A percentile compares a stretch with the other conserved stretches of the same genome.
Conservation (phyloP, 2,888 invertebrate genomes). For the Yponomeuta sedellus region DNA sequence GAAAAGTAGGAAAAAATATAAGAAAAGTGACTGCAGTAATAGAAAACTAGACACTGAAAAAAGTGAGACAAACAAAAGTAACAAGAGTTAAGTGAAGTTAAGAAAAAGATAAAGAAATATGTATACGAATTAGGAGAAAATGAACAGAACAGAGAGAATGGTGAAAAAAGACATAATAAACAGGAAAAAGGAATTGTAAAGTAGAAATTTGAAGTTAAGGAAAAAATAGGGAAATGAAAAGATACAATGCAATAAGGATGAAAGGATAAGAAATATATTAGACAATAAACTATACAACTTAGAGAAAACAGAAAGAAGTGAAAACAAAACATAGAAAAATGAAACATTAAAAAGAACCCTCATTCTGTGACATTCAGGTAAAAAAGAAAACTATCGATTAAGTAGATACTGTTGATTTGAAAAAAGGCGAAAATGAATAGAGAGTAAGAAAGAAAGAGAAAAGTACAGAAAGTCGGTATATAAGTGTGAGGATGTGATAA, state of each 20-base stretch:
- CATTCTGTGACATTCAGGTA: no score
- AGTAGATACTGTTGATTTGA: slow-evolving; percentile 16
- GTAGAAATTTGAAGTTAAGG: slow-evolving; percentile 7
- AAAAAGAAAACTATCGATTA: slow-evolving; percentile 6
- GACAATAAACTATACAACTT: not conserved
- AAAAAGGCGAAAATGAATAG: slow-evolving; percentile 17
- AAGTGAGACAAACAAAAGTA: no score
- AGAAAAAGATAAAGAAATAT: not conserved
- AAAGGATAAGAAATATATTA: not conserved
- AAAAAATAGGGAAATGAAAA: slow-evolving; percentile 7
- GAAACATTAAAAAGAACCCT: no score
- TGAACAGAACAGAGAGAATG: slow-evolving; percentile 8
- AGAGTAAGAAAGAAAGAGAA: slow-evolving; percentile 3
- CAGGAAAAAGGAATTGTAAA: not conserved
- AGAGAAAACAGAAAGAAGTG: no score
- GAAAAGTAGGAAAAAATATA: no score
- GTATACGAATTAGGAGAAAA: slow-evolving; percentile 27
- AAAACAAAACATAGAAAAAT: slow-evolving; percentile 7
- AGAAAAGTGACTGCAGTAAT: not conserved
- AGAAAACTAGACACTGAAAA: no score
- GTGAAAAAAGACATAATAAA: no score
- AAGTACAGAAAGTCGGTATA: no score
- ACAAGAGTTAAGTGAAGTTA: no score
- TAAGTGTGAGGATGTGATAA: no score
- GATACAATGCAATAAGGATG: not conserved